Conservation (phyloP, 2,113 vertebrate species). For the Passer domesticus region DNA sequence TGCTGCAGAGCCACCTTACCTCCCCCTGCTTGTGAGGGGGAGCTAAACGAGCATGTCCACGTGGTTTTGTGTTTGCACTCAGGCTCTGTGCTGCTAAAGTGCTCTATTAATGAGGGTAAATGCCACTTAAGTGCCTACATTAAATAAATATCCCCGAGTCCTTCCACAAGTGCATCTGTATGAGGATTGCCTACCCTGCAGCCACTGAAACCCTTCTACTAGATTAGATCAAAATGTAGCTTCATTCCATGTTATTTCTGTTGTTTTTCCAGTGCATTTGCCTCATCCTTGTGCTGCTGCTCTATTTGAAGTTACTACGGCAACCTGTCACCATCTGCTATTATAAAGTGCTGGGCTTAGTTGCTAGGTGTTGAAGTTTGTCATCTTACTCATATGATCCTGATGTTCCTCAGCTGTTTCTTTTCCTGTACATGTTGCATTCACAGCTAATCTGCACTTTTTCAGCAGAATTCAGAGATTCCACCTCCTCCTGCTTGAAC, state of each 20-base stretch:
- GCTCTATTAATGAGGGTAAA: not conserved
- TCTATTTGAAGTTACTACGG: constrained; percentile 79
- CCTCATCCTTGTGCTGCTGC: constrained; percentile 55
- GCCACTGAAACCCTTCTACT: not conserved
- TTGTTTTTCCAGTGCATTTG: constrained; percentile 28
- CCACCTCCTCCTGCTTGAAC: not conserved
- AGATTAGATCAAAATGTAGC: not conserved
- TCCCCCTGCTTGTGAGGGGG: not conserved
- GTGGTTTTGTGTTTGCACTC: not conserved
- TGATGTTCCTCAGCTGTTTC: not conserved
- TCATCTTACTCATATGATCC: constrained; percentile 17
- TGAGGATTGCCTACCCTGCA: not conserved
- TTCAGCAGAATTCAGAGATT: not conserved
- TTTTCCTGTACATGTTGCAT: not conserved
- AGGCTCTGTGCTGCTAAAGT: rapidly evolving
- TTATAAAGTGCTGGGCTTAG: constrained; percentile 71
- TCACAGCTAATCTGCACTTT: not conserved
- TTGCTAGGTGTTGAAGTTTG: constrained; percentile 73
- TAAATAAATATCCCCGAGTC: not conserved
- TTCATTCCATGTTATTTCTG: not conserved
- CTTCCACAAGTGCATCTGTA: not conserved
- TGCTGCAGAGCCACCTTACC: not conserved
- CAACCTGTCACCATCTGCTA: constrained; percentile 77
- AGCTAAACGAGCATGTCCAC: not conserved
- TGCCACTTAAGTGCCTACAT: not conserved